Evolutionary conservation across 1,140 invertebrate species (phyloP).

Genomic region (Drosophila melanica): DNA sequence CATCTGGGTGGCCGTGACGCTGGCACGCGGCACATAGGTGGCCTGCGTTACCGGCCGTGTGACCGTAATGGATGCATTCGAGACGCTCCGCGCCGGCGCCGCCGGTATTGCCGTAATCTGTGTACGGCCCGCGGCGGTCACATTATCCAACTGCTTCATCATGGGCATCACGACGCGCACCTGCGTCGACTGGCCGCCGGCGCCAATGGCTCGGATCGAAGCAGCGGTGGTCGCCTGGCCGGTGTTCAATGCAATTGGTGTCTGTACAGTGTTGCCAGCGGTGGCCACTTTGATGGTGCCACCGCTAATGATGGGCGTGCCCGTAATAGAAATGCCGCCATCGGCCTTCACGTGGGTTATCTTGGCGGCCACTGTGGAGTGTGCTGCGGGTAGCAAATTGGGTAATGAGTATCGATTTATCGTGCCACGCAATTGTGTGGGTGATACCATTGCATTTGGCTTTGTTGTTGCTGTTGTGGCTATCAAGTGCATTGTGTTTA

Average conservation of each 20-base stretch:
- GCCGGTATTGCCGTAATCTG: slow-evolving; percentile 82
- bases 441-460: slow-evolving; percentile 53
- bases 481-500: slow-evolving; percentile 45
- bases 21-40: slow-evolving; percentile 75
- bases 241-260: slow-evolving; percentile 65
- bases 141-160: slow-evolving; percentile 81
- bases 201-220: slow-evolving; percentile 72
- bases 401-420: slow-evolving; percentile 75
- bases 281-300: slow-evolving; percentile 75
- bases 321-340: slow-evolving; percentile 66
- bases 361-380: slow-evolving; percentile 75
- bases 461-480: slow-evolving; percentile 46
- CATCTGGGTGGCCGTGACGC: slow-evolving; percentile 78
- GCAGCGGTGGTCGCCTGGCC: slow-evolving; percentile 67
- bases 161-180: slow-evolving; percentile 83
- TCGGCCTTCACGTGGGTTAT: slow-evolving; percentile 79
- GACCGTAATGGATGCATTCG: slow-evolving; percentile 82
- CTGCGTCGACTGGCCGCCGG: slow-evolving; percentile 77
- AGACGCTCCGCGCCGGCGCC: slow-evolving; percentile 67
- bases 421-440: slow-evolving; percentile 60
- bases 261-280: slow-evolving; percentile 53
- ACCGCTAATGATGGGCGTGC: slow-evolving; percentile 68
- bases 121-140: slow-evolving; percentile 71
- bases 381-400: slow-evolving; percentile 72
- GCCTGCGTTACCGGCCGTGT: slow-evolving; percentile 74